phyloP scores from a whole-genome alignment of 2,113 vertebrate species.

The Bombycilla garrulus region DNA sequence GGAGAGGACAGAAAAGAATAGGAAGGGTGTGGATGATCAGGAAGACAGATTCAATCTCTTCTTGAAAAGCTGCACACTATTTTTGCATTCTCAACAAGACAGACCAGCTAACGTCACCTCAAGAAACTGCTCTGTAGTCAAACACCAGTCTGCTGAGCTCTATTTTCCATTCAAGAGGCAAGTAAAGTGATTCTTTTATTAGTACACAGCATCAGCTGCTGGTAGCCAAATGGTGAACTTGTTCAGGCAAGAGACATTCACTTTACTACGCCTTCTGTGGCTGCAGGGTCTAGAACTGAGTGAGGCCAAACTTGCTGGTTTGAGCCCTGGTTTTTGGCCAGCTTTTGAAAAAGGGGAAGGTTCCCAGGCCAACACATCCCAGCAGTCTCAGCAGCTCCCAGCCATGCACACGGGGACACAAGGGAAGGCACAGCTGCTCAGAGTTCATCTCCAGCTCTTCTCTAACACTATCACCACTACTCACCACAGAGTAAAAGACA shows the following conservation, averaged over 20 bases:
- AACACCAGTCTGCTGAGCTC: neutral
- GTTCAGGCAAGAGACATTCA: neutral
- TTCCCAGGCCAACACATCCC: neutral
- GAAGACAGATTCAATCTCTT: neutral
- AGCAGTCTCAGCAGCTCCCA: neutral
- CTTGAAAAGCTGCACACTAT: neutral
- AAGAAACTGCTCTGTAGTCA: neutral
- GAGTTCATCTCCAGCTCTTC: neutral
- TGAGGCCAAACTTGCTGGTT: neutral
- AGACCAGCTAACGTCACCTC: neutral
- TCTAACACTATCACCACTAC: neutral
- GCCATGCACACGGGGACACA: accelerated
- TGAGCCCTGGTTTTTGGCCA: neutral
- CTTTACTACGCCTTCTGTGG: neutral
- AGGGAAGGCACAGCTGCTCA: neutral
- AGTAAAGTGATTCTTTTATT: neutral
- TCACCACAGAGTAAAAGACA: neutral
- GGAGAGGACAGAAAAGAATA: neutral
- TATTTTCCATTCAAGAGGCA: neutral
- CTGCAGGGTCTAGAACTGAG: neutral
- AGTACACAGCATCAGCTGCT: neutral
- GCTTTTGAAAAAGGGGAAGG: neutral
- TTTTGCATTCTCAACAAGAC: neutral
- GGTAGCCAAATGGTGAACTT: neutral
- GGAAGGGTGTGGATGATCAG: neutral